These are phyloP conservation scores for Galemys pyrenaicus DNA, from an alignment of 2,113 vertebrate genomes.

Conservation along the genomic window DNA sequence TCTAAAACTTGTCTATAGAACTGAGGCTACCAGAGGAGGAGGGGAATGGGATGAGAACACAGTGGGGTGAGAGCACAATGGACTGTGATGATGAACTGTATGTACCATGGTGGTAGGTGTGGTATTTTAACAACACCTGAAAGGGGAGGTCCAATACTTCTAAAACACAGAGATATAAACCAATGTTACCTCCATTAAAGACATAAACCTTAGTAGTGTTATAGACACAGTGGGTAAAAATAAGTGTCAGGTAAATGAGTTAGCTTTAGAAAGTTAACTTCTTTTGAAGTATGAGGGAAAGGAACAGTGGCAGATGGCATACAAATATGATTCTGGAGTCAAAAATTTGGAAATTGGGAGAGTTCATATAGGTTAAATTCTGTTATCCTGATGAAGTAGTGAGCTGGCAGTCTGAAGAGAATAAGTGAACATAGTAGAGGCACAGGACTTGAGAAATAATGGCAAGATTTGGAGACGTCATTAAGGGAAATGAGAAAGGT, in stretches of 20 bases:
- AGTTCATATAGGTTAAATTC: background rate
- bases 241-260: background rate
- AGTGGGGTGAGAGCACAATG: too few species aligned
- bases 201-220: too few species aligned
- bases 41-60: too few species aligned
- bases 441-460: background rate
- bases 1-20: too few species aligned
- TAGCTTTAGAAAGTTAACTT: background rate
- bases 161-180: too few species aligned
- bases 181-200: too few species aligned
- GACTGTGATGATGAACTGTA: too few species aligned
- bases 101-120: too few species aligned
- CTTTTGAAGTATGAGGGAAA: background rate
- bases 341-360: background rate
- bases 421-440: background rate
- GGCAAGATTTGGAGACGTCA: background rate
- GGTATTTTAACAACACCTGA: too few species aligned
- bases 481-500: constrained; percentile 6
- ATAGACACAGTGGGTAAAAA: background rate
- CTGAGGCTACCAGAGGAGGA: too few species aligned
- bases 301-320: background rate
- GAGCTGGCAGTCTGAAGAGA: background rate
- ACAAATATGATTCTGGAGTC: background rate
- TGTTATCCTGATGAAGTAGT: constrained; percentile 23
- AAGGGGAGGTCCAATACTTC: too few species aligned